A percentile compares a stretch with the other conserved stretches of the same genome.
Conservation (phyloP, 1,140 invertebrate genomes). For the Oppia nitens region DNA sequence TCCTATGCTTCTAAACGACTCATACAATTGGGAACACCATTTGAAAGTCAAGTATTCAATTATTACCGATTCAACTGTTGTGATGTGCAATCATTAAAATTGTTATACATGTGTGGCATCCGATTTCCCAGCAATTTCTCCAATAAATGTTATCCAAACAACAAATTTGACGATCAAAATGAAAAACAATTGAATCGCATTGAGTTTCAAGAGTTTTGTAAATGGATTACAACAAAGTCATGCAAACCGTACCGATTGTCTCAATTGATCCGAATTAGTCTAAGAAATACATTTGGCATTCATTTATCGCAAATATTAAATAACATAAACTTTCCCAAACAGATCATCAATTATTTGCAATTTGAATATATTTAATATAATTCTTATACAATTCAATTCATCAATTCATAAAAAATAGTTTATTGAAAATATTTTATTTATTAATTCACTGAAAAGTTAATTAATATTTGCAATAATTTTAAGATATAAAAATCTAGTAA, state of each 20-base stretch:
- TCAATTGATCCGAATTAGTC: background rate
- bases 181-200: background rate
- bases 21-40: background rate
- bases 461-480: no score
- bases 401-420: no score
- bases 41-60: background rate
- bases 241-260: background rate
- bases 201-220: background rate
- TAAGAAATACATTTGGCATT: background rate
- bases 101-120: background rate
- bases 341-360: background rate
- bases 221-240: background rate
- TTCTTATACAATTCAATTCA: no score
- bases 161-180: background rate
- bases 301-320: background rate
- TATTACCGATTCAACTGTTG: background rate
- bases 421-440: no score
- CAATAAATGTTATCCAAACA: background rate
- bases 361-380: no score
- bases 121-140: background rate
- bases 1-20: background rate
- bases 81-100: background rate
- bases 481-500: no score
- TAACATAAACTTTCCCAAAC: background rate
- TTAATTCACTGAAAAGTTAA: no score